Evolutionary conservation across 2,797 vertebrate species (phyloP).

Genomic region (Petrocephalus schoutedeni): DNA sequence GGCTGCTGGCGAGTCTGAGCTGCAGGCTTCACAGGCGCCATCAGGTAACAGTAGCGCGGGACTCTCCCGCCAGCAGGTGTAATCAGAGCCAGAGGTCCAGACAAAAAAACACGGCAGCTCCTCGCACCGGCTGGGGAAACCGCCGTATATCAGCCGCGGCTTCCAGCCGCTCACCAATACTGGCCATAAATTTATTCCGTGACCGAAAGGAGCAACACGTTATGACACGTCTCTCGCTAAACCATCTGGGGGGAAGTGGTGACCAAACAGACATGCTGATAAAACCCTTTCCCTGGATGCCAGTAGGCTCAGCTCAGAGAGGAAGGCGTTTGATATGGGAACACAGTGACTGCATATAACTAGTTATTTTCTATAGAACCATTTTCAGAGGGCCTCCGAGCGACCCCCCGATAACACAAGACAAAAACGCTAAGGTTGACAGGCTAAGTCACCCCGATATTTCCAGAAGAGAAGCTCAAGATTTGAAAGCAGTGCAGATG

Average conservation of each 20-base stretch:
- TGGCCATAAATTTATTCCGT: conserved; percentile 22
- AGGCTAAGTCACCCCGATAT: neutral
- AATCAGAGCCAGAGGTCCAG: conserved; percentile 81
- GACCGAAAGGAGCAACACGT: neutral
- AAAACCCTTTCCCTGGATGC: neutral
- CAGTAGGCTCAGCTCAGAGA: neutral
- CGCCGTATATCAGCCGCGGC: neutral
- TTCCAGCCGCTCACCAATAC: conserved; percentile 14
- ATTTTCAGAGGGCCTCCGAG: neutral
- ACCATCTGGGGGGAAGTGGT: neutral
- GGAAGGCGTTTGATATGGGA: neutral
- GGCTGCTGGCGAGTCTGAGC: conserved; percentile 72
- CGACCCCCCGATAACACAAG: neutral
- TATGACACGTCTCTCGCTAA: neutral
- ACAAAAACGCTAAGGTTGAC: neutral
- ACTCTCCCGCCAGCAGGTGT: conserved; percentile 73
- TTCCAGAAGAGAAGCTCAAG: neutral
- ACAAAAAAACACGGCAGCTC: conserved; percentile 64
- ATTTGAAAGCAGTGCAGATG: neutral
- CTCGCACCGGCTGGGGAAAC: conserved; percentile 45
- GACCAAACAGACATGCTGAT: neutral
- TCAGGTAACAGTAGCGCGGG: conserved; percentile 76
- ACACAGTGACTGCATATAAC: neutral
- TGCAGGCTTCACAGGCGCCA: conserved; percentile 79
- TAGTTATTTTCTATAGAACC: neutral